Conservation (phyloP, 2,113 vertebrate genomes). For the Sceloporus tristichus region DNA sequence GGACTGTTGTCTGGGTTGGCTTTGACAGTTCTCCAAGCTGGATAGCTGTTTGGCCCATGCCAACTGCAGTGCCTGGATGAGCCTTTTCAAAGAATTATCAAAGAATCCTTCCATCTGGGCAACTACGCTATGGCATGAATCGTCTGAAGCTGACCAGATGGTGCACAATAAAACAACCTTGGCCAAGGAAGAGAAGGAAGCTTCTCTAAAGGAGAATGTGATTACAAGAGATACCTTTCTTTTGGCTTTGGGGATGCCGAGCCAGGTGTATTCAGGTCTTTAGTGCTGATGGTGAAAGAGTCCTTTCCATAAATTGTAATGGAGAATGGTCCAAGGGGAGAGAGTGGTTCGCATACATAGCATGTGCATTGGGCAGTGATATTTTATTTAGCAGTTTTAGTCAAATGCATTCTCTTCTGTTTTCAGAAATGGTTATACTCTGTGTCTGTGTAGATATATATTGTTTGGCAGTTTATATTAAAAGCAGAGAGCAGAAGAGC, state of each 20-base stretch:
- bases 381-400: neutral
- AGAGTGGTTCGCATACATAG: too few species aligned
- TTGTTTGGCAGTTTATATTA: neutral
- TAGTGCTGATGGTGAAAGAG: fast-evolving
- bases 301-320: neutral
- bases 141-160: conserved; percentile 71
- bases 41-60: conserved; percentile 69
- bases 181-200: conserved; percentile 45
- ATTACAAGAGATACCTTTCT: conserved; percentile 25
- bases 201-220: conserved; percentile 28
- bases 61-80: conserved; percentile 57
- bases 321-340: neutral
- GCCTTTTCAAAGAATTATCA: conserved; percentile 71
- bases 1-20: conserved; percentile 12
- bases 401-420: neutral
- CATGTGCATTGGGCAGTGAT: neutral
- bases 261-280: conserved; percentile 19
- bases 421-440: neutral
- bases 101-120: conserved; percentile 75
- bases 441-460: neutral
- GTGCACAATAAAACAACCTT: conserved; percentile 60
- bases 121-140: conserved; percentile 24
- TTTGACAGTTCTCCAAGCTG: conserved; percentile 5
- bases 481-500: neutral
- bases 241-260: conserved; percentile 2